Conservation (phyloP, 2,888 invertebrate genomes). For the Brenthis hecate region DNA sequence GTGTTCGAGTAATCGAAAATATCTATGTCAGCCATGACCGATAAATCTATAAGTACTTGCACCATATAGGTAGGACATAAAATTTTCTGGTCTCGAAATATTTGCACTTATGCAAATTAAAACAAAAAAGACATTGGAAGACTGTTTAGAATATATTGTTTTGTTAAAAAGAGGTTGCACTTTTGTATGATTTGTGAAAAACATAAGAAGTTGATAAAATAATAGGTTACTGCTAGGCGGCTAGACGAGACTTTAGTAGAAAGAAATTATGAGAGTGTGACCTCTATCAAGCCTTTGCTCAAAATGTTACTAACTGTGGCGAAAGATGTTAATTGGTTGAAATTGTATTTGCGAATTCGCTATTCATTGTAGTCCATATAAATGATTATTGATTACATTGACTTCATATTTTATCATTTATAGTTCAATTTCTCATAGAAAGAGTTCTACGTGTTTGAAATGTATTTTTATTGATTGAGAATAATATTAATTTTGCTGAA, state of each 20-base stretch:
- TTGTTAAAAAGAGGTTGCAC: slow-evolving; percentile 27
- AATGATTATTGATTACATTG: neutral
- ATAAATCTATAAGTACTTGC: neutral
- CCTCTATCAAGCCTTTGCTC: slow-evolving; percentile 41
- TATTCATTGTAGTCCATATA: neutral
- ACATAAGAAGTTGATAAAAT: neutral
- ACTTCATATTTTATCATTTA: neutral
- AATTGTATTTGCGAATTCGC: slow-evolving; percentile 5
- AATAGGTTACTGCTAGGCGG: slow-evolving; percentile 1
- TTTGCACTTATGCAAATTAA: slow-evolving; percentile 26
- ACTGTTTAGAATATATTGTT: slow-evolving; percentile 54
- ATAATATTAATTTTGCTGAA: too few species aligned
- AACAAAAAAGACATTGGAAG: slow-evolving; percentile 65
- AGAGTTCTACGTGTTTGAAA: too few species aligned
- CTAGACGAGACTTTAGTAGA: slow-evolving; percentile 9
- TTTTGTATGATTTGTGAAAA: slow-evolving; percentile 10
- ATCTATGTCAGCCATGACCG: slow-evolving; percentile 7
- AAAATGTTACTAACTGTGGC: slow-evolving; percentile 35
- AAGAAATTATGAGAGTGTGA: slow-evolving; percentile 32
- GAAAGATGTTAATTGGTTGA: slow-evolving; percentile 16
- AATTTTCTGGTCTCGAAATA: slow-evolving; percentile 8
- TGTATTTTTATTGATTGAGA: too few species aligned
- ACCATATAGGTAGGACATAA: neutral
- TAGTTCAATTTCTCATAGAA: too few species aligned
- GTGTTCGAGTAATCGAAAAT: slow-evolving; percentile 17